These are phyloP conservation scores for Hesperia comma DNA, from an alignment of 2,888 invertebrate genomes.

Conservation along the genomic window DNA sequence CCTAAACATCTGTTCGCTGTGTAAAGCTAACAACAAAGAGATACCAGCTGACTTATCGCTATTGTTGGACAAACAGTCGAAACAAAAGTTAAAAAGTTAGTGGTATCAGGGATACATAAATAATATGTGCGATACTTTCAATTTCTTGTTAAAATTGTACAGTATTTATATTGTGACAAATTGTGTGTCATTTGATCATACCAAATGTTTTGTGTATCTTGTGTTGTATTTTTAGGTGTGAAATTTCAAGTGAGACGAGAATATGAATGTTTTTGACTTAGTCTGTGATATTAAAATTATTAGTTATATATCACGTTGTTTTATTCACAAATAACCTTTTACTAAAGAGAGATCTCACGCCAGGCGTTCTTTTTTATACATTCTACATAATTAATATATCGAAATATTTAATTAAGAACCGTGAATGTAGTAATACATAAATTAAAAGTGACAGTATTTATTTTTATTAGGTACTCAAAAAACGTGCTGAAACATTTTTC, in stretches of 20 bases:
- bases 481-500: background rate
- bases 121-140: too few species aligned
- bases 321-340: too few species aligned
- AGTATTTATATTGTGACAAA: too few species aligned
- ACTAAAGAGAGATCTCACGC: too few species aligned
- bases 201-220: background rate
- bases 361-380: too few species aligned
- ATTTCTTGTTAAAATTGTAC: too few species aligned
- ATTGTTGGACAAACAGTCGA: slow-evolving; percentile 53
- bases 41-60: slow-evolving; percentile 61
- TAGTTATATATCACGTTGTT: background rate
- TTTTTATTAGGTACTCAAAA: background rate
- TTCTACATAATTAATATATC: too few species aligned
- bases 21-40: slow-evolving; percentile 63
- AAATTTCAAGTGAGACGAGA: background rate
- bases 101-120: too few species aligned
- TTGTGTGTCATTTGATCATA: background rate
- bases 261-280: slow-evolving; percentile 25
- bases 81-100: slow-evolving; percentile 35
- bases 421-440: too few species aligned
- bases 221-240: background rate
- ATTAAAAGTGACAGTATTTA: too few species aligned
- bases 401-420: too few species aligned
- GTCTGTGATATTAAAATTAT: slow-evolving; percentile 47
- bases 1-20: slow-evolving; percentile 58